phyloP scores from a whole-genome alignment of 2,113 vertebrate genomes.

The Spea bombifrons region DNA sequence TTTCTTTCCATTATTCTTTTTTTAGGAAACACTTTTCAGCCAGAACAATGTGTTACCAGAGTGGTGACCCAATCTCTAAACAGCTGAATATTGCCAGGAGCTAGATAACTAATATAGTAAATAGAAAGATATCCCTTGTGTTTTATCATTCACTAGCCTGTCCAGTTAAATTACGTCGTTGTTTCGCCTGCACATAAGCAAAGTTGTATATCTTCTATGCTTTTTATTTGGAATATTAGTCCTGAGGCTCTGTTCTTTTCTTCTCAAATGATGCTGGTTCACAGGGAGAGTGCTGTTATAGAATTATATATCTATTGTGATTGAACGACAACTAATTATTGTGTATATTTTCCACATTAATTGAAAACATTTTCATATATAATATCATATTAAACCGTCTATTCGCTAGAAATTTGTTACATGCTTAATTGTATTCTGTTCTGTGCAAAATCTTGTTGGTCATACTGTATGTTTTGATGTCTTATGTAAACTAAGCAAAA shows the following conservation, averaged over 20 bases:
- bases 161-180: slow-evolving; percentile 30
- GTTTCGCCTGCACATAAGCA: slow-evolving; percentile 16
- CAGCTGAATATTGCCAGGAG: slow-evolving; percentile 24
- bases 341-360: no score
- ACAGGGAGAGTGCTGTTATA: slow-evolving; percentile 1
- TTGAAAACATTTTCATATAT: no score
- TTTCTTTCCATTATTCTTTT: slow-evolving; percentile 19
- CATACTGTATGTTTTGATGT: no score
- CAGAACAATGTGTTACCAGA: slow-evolving; percentile 30
- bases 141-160: slow-evolving; percentile 25
- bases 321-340: no score
- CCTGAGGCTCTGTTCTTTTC: slow-evolving; percentile 24
- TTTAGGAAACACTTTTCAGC: slow-evolving; percentile 11
- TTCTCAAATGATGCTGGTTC: slow-evolving; percentile 12
- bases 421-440: no score
- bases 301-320: neutral
- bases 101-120: slow-evolving; percentile 30
- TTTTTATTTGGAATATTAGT: slow-evolving; percentile 23
- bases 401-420: no score
- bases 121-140: slow-evolving; percentile 9
- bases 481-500: no score
- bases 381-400: no score
- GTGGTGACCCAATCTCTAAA: slow-evolving; percentile 20
- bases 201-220: slow-evolving; percentile 28
- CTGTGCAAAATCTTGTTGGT: no score